Evolutionary conservation across 2,888 invertebrate genomes (phyloP), one percentile per base, ranked within the genome.

Genomic region (Ethmia dodecea): DNA sequence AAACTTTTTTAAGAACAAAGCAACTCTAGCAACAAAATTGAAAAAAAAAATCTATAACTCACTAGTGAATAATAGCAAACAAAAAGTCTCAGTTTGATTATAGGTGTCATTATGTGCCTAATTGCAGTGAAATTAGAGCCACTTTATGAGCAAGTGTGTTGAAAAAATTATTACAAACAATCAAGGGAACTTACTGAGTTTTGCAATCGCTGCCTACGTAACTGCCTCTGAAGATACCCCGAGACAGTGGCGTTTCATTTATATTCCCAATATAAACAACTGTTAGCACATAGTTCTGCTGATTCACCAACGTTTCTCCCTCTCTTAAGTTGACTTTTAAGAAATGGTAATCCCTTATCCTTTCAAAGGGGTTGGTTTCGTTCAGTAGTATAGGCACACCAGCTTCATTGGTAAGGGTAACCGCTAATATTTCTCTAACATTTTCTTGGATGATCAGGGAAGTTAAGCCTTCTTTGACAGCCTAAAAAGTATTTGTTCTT

Each of bases 201-300:
- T 39, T 57, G 4, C 75, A 75, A 42, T 60, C 52, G 8, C 43
- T 45, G 10, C 64, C 78, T 13, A 22, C 62, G 24, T 83, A 78
- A 33, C 63, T 74, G 13, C 86, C 84, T 57, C 86, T 67, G 25
- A 86, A 86, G 1, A 86, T 69, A 3, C 84, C 84, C 60, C 84
- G 57, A 0, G 74, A 74, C 0, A 86, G 45, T 6, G 86, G 86
- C 8, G 81, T 79, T 41, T 80, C 83, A 43, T 86, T 84, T 5
- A 84, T 84, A 34, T 79, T 78, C 3, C 86, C 86, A 2, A 81
- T 38, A 31, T 84, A 86, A 0, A 20, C 31, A 2, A 86, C 58
- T 3, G 45, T 61, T 3, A 84, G 33, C 2, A 39, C 38, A 31
- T 81, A 84, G 3, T 47, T 45, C 27, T 49, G 40, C 3, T 53